Base-by-base conservation (phyloP, 2,797 vertebrate genomes). In the Oryzias dopingdopingensis region DNA sequence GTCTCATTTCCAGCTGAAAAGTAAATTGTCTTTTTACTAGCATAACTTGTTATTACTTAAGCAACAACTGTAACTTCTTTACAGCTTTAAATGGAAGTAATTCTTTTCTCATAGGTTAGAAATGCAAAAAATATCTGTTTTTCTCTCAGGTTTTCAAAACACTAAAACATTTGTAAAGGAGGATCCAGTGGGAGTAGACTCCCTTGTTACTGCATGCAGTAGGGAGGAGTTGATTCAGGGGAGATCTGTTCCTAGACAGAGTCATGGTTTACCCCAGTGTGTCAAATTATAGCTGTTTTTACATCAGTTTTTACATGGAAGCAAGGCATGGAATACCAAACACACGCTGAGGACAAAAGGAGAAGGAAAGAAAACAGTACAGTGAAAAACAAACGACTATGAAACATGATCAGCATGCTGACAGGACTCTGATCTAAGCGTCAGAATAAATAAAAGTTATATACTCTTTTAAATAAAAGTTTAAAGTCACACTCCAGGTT, bases 231-330 rank as follows among this genome's bases (percentile, higher is more conserved):
- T 50, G 62, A 58, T 79, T 59, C 20, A 40, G 32, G 58, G 65
- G 42, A 77, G 74, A 80, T 81, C 67, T 52, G 74, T 79, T 77
- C 72, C 65, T 56, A 65, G 77, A 74, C 64, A 43, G 75, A 83
- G 79, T 63, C 56, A 74, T 74, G 49, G 42, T 81, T 89, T 90
- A 86, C 84, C 86, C 85, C 91, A 89, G 86, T 77, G 81, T 87
- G 86, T 86, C 86, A 87, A 84, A 91, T 91, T 90, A 90, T 84
- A 66, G 85, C 77, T 87, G 87, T 88, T 90, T 90, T 90, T 87
- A 88, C 77, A 74, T 89, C 89, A 86, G n/a, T n/a, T n/a, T n/a
- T n/a, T n/a, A n/a, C n/a, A n/a, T 91, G 88, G 78, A 88, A 87
- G 84, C 85, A 86, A 88, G 83, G 85, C 68, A 48, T 76, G 73